Evolutionary conservation across 2,113 vertebrate species (phyloP).

Genomic region (Xiphophorus hellerii): DNA sequence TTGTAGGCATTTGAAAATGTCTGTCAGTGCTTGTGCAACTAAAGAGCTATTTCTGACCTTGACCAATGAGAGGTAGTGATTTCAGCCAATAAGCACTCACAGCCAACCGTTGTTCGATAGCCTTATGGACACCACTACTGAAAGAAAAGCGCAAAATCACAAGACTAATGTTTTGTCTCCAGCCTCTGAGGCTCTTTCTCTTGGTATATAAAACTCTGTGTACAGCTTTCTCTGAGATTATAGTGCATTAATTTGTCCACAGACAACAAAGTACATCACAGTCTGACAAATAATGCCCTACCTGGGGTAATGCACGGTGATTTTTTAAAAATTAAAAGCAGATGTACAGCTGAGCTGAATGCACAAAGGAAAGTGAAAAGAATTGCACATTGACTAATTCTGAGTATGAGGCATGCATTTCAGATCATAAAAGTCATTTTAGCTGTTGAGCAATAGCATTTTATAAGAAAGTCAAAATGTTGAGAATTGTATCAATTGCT

Average conservation of each 20-base stretch:
- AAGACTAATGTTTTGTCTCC: neutral
- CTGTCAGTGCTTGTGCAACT: neutral
- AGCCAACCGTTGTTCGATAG: neutral
- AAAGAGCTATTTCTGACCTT: neutral
- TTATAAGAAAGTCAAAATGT: neutral
- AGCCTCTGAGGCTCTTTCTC: neutral
- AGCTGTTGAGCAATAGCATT: neutral
- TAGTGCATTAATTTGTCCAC: neutral
- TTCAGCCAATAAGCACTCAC: neutral
- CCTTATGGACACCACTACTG: neutral
- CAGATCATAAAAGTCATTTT: neutral
- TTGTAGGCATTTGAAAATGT: no score
- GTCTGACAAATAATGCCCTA: neutral
- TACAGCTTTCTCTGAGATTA: neutral
- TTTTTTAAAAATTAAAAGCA: neutral
- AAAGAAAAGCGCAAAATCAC: neutral
- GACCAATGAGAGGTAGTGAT: neutral
- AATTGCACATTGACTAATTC: neutral
- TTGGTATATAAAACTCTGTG: neutral
- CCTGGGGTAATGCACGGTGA: neutral
- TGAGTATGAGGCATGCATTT: neutral
- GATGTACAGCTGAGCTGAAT: neutral
- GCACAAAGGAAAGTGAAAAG: neutral
- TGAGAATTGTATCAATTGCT: neutral
- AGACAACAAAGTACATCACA: neutral